Percentiles rank a stretch among this genome's conserved stretches.
phyloP scores from a whole-genome alignment of 2,113 vertebrate species.

The Leuciscus idus region DNA sequence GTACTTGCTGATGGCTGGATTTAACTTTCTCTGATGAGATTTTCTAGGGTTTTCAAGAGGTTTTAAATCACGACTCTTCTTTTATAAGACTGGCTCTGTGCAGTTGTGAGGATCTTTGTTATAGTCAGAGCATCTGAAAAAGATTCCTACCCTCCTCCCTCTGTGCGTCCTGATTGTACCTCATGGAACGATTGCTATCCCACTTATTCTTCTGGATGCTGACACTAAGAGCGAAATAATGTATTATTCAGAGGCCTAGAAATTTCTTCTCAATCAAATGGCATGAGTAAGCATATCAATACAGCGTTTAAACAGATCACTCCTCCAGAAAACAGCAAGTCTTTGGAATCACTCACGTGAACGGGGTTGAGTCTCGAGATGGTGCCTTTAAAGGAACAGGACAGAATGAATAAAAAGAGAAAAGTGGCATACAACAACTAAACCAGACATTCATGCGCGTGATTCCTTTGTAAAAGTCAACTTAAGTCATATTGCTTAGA shows the following conservation, averaged over 20 bases:
- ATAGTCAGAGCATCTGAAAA: constrained; percentile 17
- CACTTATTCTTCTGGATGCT: constrained; percentile 94
- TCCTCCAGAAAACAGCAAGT: not conserved
- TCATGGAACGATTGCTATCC: constrained; percentile 90
- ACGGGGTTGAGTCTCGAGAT: constrained; percentile 88
- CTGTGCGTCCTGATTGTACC: constrained; percentile 96
- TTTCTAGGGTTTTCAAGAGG: not conserved
- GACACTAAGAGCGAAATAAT: constrained; percentile 72
- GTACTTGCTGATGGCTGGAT: constrained; percentile 4
- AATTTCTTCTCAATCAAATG: not conserved
- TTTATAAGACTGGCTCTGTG: not conserved
- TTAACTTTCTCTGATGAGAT: not conserved
- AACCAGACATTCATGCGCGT: not conserved
- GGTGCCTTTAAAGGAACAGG: constrained; percentile 70
- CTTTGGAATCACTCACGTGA: constrained; percentile 83
- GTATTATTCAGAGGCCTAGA: not conserved
- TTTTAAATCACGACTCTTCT: not conserved
- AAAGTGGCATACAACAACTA: not conserved
- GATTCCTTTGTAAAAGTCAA: not conserved
- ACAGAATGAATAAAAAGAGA: not conserved
- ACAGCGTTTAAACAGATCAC: not conserved
- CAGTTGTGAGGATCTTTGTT: not conserved
- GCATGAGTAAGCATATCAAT: not conserved
- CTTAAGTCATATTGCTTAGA: not conserved
- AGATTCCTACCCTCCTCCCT: constrained; percentile 87